Evolutionary conservation across 2,113 vertebrate species (phyloP).

Genomic region (Pangasianodon gigas): DNA sequence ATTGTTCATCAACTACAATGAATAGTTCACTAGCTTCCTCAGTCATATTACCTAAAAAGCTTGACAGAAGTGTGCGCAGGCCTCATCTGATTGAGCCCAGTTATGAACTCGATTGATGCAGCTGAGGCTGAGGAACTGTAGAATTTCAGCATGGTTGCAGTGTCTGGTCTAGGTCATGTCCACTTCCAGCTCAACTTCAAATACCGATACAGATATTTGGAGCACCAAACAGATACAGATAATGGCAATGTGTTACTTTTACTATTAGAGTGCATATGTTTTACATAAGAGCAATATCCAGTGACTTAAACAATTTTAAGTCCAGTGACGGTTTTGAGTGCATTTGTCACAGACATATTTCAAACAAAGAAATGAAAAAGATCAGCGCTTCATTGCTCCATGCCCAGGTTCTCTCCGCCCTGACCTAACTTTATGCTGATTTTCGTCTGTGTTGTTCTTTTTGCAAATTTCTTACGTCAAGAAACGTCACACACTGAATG

Average conservation of each 20-base stretch:
- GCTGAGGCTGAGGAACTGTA: neutral
- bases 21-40: neutral
- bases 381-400: neutral
- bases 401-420: neutral
- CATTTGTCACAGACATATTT: neutral
- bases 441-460: neutral
- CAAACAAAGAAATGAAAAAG: neutral
- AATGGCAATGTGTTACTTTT: no score
- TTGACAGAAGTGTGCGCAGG: neutral
- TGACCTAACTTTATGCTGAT: slow-evolving; percentile 10
- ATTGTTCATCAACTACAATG: neutral
- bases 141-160: neutral
- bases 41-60: neutral
- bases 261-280: neutral
- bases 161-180: neutral
- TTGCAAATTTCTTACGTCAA: slow-evolving; percentile 30
- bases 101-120: neutral
- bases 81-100: neutral
- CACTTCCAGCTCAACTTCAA: neutral
- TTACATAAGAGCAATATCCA: neutral
- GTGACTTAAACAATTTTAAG: neutral
- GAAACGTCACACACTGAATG: neutral
- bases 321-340: neutral
- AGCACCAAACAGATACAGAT: neutral
- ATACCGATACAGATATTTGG: neutral